Base-by-base conservation (phyloP, 2,113 vertebrate species). In the Muntiacus reevesi region DNA sequence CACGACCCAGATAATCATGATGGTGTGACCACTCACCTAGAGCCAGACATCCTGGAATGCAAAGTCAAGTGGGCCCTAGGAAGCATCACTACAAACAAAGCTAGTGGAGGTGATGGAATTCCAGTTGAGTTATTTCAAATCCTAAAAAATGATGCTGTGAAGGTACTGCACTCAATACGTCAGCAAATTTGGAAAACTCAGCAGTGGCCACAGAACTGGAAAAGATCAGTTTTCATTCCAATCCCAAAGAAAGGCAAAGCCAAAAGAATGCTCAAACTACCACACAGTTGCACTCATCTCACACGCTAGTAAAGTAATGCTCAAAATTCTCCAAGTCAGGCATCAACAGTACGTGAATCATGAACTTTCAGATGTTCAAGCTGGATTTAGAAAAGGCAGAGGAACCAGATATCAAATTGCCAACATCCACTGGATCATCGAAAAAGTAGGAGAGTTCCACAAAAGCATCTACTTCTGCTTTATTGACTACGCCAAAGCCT, bases 331-430 rank as follows among this genome's bases (percentile, higher is more conserved):
- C 62, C 62, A 64, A 9, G 30, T n/a, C 33, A 64, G 62, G 62
- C 30, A n/a, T n/a, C 7, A n/a, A 4, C 30, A 64, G 62, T 16
- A n/a, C 1, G 0, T n/a, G 30, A n/a, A 64, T 7, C 62, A 64
- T 64, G 62, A 64, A 64, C 30, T 64, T 64, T 7, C 15, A 64
- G 62, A 33, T 64, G 30, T 64, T 64, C 60, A 64, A 64, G 3
- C 14, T 64, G 62, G 62, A 8, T 64, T 33, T n/a, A n/a, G 62
- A n/a, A n/a, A 64, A 33, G 30, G 62, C 62, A 17, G 30, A 64
- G 62, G 62, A 64, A 64, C 30, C 62, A n/a, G 30, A 64, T 15
- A 64, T n/a, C 30, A 64, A 64, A 64, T 64, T 64, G 60, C 14
- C 30, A 64, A 64, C 60, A 64, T 64, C 15, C 1, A 0, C 15